phyloP scores from a whole-genome alignment of 2,888 invertebrate genomes.

The Therioaphis trifolii region DNA sequence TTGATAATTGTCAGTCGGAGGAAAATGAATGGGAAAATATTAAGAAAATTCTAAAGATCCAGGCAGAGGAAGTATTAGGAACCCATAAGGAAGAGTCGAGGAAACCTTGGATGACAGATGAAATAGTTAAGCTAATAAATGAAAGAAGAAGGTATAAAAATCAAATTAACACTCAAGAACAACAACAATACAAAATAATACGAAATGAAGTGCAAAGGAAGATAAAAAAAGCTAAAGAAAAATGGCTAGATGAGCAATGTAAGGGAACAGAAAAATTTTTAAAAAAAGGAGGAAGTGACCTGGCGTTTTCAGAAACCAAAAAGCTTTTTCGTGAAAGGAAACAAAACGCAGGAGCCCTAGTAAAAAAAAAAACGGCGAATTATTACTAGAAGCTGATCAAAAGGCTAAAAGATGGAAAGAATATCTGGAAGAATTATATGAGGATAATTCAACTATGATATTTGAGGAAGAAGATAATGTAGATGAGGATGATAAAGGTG shows the following conservation, averaged over 20 bases:
- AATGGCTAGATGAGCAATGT: conserved; percentile 35
- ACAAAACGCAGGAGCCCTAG: no score
- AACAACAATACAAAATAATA: conserved; percentile 38
- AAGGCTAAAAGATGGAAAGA: conserved; percentile 36
- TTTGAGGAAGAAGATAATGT: no score
- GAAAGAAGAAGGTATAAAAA: no score
- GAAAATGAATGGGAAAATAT: conserved; percentile 48
- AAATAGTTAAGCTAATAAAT: no score
- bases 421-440: conserved; percentile 46
- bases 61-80: no score
- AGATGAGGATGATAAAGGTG: conserved; percentile 34
- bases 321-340: conserved; percentile 32
- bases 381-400: no score
- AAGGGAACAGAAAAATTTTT: background rate
- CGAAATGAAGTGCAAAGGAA: conserved; percentile 23
- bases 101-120: no score
- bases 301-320: conserved; percentile 21
- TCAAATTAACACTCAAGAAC: conserved; percentile 47
- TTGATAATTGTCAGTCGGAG: conserved; percentile 2
- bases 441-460: conserved; percentile 34
- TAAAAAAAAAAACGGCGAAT: no score
- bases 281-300: conserved; percentile 17
- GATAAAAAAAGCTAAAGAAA: conserved; percentile 37
- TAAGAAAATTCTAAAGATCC: conserved; percentile 41
- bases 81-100: no score